A percentile compares a stretch with the other conserved stretches of the same genome.
Evolutionary conservation across 64 coral and sea anemone genomes (phyloP).

Genomic region (Pachyseris speciosa): DNA sequence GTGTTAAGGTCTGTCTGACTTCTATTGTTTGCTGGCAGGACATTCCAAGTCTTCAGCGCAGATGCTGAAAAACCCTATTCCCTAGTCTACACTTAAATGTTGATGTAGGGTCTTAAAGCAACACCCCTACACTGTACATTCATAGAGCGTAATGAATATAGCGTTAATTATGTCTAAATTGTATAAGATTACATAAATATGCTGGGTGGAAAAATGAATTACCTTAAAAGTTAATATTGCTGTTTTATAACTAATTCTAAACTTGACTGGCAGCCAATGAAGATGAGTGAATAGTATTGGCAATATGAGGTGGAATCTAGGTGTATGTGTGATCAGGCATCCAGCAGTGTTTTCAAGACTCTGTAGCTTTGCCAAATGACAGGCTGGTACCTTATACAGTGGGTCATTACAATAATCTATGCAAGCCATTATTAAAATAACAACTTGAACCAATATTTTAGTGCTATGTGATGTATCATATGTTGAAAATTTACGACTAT

Average conservation of each 20-base stretch:
- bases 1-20: no score
- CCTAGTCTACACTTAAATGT: no score
- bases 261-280: neutral
- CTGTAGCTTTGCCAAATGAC: neutral
- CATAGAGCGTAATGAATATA: no score
- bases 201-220: neutral
- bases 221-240: neutral
- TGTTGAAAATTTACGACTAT: neutral
- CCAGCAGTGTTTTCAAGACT: neutral
- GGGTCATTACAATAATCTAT: constrained; percentile 1
- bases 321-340: neutral
- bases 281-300: neutral
- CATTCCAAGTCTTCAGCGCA: no score
- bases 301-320: neutral
- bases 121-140: no score
- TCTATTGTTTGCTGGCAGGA: no score
- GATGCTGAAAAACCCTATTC: no score
- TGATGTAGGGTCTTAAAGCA: no score
- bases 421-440: neutral
- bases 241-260: constrained; percentile 21
- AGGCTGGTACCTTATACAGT: neutral
- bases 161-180: no score
- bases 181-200: neutral
- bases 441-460: neutral
- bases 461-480: neutral